Base-by-base conservation (phyloP, 92 coral and sea anemone genomes). In the Parazoanthus darwini region DNA sequence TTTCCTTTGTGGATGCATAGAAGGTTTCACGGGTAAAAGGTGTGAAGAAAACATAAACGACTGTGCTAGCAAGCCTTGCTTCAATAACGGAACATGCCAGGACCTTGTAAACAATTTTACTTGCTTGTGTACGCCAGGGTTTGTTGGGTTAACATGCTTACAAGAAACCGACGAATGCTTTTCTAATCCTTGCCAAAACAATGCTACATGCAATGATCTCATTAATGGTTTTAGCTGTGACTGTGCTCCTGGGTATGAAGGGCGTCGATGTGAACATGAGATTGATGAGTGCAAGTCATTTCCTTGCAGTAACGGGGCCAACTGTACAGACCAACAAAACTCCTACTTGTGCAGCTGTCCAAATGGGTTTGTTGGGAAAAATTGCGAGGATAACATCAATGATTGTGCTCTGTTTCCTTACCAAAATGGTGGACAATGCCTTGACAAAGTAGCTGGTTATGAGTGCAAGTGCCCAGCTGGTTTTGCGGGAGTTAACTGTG, bases 11-110 rank as follows among this genome's bases (percentile, higher is more conserved):
- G 68, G 25, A 5, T 54, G 43, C 8, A 6, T 36, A 16, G 26
- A 46, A 81, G 43, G 67, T 11, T 81, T 35, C 56, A 56, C 36
- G 6, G 76, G 58, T 6, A 73, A 73, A 73, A 20, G 20, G 38
- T 42, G 71, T 48, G 54, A 50, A 63, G 56, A 43, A 73, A 86
- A 81, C 51, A 82, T 82, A 46, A 66, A 88, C 15, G 79, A 88
- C 38, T 88, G 91, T 56, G 87, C 79, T 71, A 38, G 20, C 16
- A 50, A 88, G 23, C 77, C 77, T 73, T 73, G 77, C 42, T 73
- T 73, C 77, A 73, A 73, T 16, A 73, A 73, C 13, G 77, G 29
- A 29, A 73, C 77, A 73, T 73, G 77, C 20, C 77, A 29, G 42
- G 77, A 73, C 5, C 36, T 25, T 14, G 4, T 73, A 29, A 73